Evolutionary conservation across 2,888 invertebrate genomes (phyloP), one percentile per base, ranked within the genome.

Genomic region (Hirudinaria manillensis): DNA sequence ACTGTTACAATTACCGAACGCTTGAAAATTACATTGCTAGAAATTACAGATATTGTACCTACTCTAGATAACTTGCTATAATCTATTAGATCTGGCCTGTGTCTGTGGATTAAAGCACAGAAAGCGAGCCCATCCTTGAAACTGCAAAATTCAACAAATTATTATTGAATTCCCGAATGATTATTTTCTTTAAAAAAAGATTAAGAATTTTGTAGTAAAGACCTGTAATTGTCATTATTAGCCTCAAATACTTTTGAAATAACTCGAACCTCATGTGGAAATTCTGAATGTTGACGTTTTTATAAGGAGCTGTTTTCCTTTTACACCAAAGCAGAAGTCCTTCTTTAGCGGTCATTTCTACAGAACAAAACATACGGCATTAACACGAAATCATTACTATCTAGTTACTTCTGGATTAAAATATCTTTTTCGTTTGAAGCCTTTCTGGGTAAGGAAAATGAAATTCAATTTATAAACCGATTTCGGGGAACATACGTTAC

Each of bases 101-200:
- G 99, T 85, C 98, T 92, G 88, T 99, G 99, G 86, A 99, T 99
- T 83, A 99, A 91, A 81, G 98, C 99, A 87, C 98, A 98, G 91
- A 99, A 99, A 45, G 99, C 99, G 86, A 99, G 88, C 88, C 99
- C 99, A 87, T 99, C 99, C 90, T 99, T 98, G 91, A 97, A 99
- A 83, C 95, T 95, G 76, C 71, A 70, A 19, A 70, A 53, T 36
- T 29, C 24, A 65, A 61, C 0, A 2, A 27, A 16, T 61, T 56
- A 61, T 61, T 45, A 45, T 45, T 16, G 16, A 10, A 45, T 1
- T 45, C 45, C 1, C 16, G 10, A 16, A 45, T 16, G 1, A 45
- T 45, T 45, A 45, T 45, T n/a, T n/a, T n/a, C n/a, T n/a, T 45
- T 7, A 45, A 45, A 1, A 16, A 45, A 45, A 45, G 45, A 45